phyloP scores from a whole-genome alignment of 2,113 vertebrate species.

The Mustelus asterias region DNA sequence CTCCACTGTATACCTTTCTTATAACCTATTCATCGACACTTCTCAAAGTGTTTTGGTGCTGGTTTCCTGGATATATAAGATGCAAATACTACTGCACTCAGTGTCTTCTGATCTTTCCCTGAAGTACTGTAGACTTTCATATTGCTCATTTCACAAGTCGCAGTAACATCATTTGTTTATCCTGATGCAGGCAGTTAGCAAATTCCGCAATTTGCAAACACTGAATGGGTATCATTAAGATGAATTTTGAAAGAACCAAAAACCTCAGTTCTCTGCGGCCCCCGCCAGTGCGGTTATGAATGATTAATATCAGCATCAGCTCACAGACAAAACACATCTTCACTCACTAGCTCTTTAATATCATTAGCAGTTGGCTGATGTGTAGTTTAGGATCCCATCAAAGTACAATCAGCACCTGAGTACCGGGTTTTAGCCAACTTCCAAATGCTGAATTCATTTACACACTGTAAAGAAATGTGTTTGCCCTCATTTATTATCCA shows the following conservation, averaged over 20 bases:
- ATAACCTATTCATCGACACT: neutral
- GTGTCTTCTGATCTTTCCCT: neutral
- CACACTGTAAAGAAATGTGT: neutral
- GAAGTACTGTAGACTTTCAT: neutral
- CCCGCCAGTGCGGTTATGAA: neutral
- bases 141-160: neutral
- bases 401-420: neutral
- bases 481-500: neutral
- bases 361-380: neutral
- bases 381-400: neutral
- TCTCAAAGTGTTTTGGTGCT: neutral
- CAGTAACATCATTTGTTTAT: neutral
- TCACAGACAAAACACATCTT: neutral
- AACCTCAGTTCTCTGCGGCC: neutral
- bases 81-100: neutral
- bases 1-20: neutral
- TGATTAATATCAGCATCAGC: neutral
- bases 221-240: neutral
- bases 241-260: neutral
- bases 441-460: neutral
- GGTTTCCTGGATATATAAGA: neutral
- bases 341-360: neutral
- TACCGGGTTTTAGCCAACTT: neutral
- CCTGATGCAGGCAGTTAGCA: neutral
- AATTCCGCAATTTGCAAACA: slow-evolving; percentile 3